Percentiles rank a stretch among this genome's conserved stretches.
Evolutionary conservation across 2,113 vertebrate genomes (phyloP).

Genomic region (Nesogale talazaci): DNA sequence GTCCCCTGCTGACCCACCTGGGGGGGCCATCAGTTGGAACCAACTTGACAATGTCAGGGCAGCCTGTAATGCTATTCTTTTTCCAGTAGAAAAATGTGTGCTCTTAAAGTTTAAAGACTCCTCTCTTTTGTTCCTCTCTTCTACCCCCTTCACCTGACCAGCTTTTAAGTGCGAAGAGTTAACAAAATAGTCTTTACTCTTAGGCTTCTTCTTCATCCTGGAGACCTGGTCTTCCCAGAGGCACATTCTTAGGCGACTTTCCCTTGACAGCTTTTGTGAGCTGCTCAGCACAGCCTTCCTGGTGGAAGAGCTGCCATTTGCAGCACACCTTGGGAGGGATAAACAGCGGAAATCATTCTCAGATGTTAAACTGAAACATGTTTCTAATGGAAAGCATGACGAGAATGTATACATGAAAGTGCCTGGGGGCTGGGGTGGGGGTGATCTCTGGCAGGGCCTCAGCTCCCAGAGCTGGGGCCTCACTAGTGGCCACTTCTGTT

Average conservation of each 20-base stretch:
- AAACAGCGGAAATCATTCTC: conserved; percentile 63
- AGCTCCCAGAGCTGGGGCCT: not conserved
- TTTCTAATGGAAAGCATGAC: conserved; percentile 68
- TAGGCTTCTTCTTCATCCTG: not conserved
- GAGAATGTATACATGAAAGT: conserved; percentile 46
- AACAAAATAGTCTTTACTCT: not conserved
- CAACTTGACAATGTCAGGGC: not conserved
- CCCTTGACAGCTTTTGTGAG: not conserved
- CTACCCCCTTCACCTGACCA: not conserved
- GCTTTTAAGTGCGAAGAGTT: not conserved
- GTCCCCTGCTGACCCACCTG: not conserved
- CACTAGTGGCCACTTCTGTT: not conserved
- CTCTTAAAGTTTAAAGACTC: not conserved
- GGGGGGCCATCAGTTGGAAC: not conserved
- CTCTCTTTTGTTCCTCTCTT: not conserved
- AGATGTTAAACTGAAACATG: conserved; percentile 58
- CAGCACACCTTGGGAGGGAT: conserved; percentile 36
- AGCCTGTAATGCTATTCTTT: not conserved
- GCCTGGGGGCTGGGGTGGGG: not conserved
- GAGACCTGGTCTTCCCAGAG: not conserved
- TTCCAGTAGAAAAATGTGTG: not conserved
- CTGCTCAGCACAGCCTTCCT: not conserved
- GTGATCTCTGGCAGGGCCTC: not conserved
- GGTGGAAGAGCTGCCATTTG: conserved; percentile 12
- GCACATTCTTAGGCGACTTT: not conserved